These are phyloP conservation scores for Tricholaema leucomelas DNA, from an alignment of 2,113 vertebrate genomes.

Conservation along the genomic window DNA sequence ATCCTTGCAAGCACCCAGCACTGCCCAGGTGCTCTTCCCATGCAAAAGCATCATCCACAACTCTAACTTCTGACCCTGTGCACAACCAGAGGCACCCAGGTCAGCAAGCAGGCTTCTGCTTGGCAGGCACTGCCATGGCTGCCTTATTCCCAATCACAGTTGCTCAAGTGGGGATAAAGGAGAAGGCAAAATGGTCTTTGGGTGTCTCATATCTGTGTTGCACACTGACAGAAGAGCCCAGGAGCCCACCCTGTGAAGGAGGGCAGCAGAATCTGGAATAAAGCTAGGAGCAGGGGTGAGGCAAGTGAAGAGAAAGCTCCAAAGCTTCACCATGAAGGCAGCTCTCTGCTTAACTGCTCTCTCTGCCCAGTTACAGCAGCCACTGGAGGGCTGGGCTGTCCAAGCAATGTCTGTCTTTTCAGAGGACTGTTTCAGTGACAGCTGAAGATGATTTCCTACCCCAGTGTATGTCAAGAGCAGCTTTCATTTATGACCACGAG, in stretches of 20 bases:
- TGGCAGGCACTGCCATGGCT: neutral
- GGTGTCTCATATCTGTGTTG: accelerated
- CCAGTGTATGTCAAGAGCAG: neutral
- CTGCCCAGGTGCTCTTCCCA: neutral
- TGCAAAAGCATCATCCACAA: neutral
- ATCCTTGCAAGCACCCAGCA: neutral
- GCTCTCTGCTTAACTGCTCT: neutral
- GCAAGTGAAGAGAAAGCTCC: neutral
- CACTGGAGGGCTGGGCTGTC: neutral
- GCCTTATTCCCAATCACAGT: accelerated
- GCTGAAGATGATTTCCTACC: neutral
- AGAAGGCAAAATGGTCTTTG: neutral
- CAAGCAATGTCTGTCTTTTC: neutral
- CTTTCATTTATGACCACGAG: neutral
- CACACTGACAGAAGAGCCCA: accelerated
- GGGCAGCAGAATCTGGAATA: neutral
- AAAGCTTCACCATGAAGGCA: neutral
- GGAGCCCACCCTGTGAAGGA: neutral
- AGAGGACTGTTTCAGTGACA: neutral
- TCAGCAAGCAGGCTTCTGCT: neutral
- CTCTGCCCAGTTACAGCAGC: neutral
- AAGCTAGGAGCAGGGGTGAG: neutral
- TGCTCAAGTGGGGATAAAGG: neutral
- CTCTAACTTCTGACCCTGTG: neutral
- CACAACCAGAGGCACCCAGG: neutral